Percentiles rank a stretch among this genome's conserved stretches.
phyloP scores from a whole-genome alignment of 2,888 invertebrate genomes.

The Melipona bicolor region DNA sequence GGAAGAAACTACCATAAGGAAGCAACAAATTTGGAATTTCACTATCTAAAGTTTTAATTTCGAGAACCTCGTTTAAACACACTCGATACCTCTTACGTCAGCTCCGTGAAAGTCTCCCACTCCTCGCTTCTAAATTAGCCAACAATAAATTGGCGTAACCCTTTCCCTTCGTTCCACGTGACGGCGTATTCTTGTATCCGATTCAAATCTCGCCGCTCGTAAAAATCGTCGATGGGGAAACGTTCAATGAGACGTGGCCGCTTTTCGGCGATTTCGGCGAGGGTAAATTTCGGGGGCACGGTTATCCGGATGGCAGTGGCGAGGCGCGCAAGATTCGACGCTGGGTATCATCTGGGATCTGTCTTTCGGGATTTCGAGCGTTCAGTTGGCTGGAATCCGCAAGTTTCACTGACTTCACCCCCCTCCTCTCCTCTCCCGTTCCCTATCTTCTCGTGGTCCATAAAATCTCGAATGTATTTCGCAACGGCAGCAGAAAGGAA shows the following conservation, averaged over 20 bases:
- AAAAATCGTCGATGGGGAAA: slow-evolving; percentile 10
- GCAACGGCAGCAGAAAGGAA: slow-evolving; percentile 73
- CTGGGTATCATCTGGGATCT: slow-evolving; percentile 35
- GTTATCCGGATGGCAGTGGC: slow-evolving; percentile 7
- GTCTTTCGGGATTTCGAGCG: slow-evolving; percentile 57
- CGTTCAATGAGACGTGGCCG: background rate
- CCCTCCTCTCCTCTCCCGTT: too few species aligned
- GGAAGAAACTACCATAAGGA: too few species aligned
- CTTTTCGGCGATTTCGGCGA: slow-evolving; percentile 6
- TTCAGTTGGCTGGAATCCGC: slow-evolving; percentile 55
- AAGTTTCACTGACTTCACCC: slow-evolving; percentile 65
- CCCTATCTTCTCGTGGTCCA: slow-evolving; percentile 50
- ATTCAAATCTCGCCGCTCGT: background rate
- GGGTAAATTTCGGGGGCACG: slow-evolving; percentile 24
- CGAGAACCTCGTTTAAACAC: too few species aligned
- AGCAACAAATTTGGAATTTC: too few species aligned
- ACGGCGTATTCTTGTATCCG: background rate
- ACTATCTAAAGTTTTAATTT: too few species aligned
- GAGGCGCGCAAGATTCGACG: slow-evolving; percentile 9
- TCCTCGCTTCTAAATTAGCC: background rate
- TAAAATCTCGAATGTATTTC: slow-evolving; percentile 75
- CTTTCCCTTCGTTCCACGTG: background rate
- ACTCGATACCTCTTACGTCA: too few species aligned
- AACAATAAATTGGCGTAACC: background rate
- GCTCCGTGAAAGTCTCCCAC: too few species aligned